Base-by-base conservation (phyloP, 1,140 invertebrate genomes). In the Orchesella cincta region DNA sequence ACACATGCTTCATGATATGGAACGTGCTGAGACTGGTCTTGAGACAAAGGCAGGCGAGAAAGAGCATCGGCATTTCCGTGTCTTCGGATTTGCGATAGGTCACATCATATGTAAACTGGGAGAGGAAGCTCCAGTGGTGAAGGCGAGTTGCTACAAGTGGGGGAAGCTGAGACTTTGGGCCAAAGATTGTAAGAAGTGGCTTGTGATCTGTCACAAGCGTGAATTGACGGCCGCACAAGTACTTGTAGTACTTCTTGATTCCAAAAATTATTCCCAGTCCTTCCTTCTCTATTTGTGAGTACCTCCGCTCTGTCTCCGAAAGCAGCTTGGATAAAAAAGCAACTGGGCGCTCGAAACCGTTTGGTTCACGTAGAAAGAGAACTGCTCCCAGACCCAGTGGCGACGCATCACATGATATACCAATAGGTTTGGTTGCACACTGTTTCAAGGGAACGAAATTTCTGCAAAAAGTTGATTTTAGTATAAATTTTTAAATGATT, bases 241-340 rank as follows among this genome's bases (percentile, higher is more conserved):
- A 88, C 28, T 85, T 77, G 36, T 86, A 83, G 78, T 87, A 88
- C 74, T 85, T 85, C 76, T 85, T 84, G 12, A 88, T 82, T 8
- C 83, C 84, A 79, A 82, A 86, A 0, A 87, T 73, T 3, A 89
- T 81, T 80, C 85, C 29, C 86, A 84, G 76, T 86, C 31, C 62
- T 67, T 67, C 62, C 62, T 67, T 67, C 31, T 67, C 28, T 8
- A 67, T 67, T 29, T 67, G 86, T 1, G 84, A 74, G 71, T 89
- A 88, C 73, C 85, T 86, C 76, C 81, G 76, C 78, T 88, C 86
- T 29, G 86, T 80, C n/a, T 67, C 20, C 39, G 75, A 81, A 46
- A 87, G 76, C 0, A 82, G 82, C 75, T 81, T 78, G 73, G 83
- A 86, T 14, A 82, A 82, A 81, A 83, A 85, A 5, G 83, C 81